A percentile compares a stretch with the other conserved stretches of the same genome.
These are phyloP conservation scores for Mustelus asterias DNA, from an alignment of 2,113 vertebrate species.

Conservation along the genomic window DNA sequence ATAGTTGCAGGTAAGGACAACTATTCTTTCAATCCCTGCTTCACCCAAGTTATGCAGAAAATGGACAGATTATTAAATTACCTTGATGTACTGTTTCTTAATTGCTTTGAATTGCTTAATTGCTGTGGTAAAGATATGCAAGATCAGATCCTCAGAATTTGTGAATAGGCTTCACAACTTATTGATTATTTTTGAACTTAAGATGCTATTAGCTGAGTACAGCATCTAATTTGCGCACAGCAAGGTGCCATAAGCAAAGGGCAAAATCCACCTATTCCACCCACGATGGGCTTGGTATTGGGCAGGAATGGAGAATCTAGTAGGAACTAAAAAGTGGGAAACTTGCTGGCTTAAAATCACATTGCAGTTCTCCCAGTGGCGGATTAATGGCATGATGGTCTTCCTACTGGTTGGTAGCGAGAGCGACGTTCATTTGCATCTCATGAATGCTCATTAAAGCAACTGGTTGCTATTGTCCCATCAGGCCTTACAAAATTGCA, in stretches of 20 bases:
- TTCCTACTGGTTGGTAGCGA: too few relatives aligned
- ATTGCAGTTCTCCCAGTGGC: too few relatives aligned
- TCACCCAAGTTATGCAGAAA: neutral
- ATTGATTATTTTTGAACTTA: neutral
- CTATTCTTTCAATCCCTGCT: neutral
- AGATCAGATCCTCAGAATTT: neutral
- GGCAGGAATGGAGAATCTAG: too few relatives aligned
- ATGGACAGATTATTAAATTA: neutral
- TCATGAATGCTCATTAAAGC: too few relatives aligned
- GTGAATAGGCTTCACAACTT: neutral
- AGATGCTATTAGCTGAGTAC: neutral
- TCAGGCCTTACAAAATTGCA: too few relatives aligned
- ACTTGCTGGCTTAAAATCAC: too few relatives aligned
- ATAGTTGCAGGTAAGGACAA: constrained; percentile 67
- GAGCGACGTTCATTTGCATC: too few relatives aligned
- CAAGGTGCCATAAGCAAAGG: neutral
- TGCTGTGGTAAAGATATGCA: neutral
- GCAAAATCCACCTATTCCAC: too few relatives aligned
- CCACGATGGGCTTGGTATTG: too few relatives aligned
- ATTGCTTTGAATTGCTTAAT: neutral
- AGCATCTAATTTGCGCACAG: neutral
- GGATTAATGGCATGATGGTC: too few relatives aligned
- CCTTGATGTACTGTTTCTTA: neutral
- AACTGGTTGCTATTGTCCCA: too few relatives aligned
- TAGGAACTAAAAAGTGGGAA: too few relatives aligned